Percentiles rank a stretch among this genome's conserved stretches.
phyloP scores from a whole-genome alignment of 2,113 vertebrate species.

The Porphyrio hochstetteri region DNA sequence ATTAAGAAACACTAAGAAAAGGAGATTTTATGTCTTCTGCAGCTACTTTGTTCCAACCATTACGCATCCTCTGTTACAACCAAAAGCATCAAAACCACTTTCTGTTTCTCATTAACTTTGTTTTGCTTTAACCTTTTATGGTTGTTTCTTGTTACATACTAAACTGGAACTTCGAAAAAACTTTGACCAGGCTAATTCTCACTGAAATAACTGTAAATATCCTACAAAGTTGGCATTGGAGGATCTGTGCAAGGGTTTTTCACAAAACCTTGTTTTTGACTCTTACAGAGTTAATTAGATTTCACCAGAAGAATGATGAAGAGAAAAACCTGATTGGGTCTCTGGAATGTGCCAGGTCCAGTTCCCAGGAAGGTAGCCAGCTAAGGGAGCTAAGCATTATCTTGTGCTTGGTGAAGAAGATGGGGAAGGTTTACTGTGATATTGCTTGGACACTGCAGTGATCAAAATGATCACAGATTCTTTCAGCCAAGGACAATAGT shows the following conservation, averaged over 20 bases:
- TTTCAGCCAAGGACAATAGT: not conserved
- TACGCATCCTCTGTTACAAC: not conserved
- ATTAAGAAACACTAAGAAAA: not conserved
- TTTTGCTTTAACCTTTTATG: not conserved
- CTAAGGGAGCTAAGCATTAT: not conserved
- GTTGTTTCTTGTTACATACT: not conserved
- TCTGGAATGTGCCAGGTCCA: fast-evolving
- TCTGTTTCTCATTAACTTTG: not conserved
- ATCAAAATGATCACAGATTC: not conserved
- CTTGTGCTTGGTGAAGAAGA: not conserved
- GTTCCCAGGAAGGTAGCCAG: not conserved
- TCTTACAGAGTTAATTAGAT: not conserved
- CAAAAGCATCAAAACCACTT: not conserved
- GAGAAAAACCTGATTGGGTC: not conserved
- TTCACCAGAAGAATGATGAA: not conserved
- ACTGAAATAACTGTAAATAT: not conserved
- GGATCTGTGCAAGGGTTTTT: not conserved
- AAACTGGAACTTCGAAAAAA: not conserved
- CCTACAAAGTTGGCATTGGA: not conserved
- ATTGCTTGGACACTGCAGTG: not conserved
- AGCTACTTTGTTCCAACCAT: not conserved
- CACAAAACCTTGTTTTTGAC: not conserved
- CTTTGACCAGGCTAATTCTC: not conserved
- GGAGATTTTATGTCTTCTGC: not conserved
- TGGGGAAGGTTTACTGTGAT: not conserved